Evolutionary conservation across 2,113 vertebrate species (phyloP).

Genomic region (Pangasianodon hypophthalmus): DNA sequence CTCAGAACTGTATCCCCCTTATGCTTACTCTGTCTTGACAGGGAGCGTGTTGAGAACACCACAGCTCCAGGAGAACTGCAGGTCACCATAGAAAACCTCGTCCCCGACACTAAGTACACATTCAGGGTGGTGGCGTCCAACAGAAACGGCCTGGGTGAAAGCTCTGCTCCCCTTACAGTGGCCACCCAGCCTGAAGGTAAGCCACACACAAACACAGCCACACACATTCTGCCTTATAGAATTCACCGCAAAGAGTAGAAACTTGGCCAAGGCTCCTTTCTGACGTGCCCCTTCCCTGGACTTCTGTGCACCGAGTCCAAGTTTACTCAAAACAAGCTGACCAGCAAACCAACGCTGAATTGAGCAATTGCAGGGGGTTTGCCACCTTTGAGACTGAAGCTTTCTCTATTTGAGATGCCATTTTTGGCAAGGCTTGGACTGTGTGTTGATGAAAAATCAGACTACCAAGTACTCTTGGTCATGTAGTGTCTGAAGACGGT

Average conservation of each 20-base stretch:
- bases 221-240: conserved; percentile 1
- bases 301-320: conserved; percentile 5
- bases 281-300: not conserved
- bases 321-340: conserved; percentile 19
- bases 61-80: conserved; percentile 90
- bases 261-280: conserved; percentile 9
- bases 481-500: not conserved
- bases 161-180: conserved; percentile 83
- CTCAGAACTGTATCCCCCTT: conserved; percentile 4
- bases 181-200: conserved; percentile 96
- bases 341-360: not conserved
- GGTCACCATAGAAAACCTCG: conserved; percentile 91
- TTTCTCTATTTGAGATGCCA: conserved; percentile 5
- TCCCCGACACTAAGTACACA: conserved; percentile 91
- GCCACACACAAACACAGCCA: conserved; percentile 24
- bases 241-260: conserved; percentile 12
- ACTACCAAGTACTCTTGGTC: not conserved
- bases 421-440: not conserved
- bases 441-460: not conserved
- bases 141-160: conserved; percentile 88
- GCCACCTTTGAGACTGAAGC: conserved; percentile 9
- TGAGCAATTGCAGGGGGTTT: not conserved
- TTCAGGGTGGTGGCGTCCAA: conserved; percentile 92
- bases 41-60: conserved; percentile 92
- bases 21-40: conserved; percentile 53